Evolutionary conservation across 1,140 invertebrate genomes (phyloP).

Genomic region (Pseudomyrmex gracilis): DNA sequence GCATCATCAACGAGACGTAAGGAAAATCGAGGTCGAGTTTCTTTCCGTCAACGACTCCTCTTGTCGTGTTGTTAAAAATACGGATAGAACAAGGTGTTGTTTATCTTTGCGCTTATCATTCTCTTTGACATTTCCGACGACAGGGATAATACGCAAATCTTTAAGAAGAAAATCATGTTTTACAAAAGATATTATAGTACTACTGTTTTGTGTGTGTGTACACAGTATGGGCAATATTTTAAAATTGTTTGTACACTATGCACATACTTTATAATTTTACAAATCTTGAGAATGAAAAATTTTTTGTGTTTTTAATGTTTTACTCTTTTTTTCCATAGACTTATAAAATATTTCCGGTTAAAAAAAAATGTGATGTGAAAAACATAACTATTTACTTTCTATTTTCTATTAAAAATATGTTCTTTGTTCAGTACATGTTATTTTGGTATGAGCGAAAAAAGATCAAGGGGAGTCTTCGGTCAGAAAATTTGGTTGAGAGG

Average conservation of each 20-base stretch:
- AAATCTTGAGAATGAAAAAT: too few relatives aligned
- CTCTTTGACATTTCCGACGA: slow-evolving; percentile 22
- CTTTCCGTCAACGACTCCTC: slow-evolving; percentile 41
- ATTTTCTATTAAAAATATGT: slow-evolving; percentile 2
- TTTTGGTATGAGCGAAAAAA: not conserved
- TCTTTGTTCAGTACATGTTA: not conserved
- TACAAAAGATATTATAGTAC: not conserved
- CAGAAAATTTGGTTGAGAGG: slow-evolving; percentile 41
- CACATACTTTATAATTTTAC: not conserved
- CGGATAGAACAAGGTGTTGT: slow-evolving; percentile 4
- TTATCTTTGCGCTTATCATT: slow-evolving; percentile 32
- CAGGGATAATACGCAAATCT: slow-evolving; percentile 12
- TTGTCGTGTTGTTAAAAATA: slow-evolving; percentile 20
- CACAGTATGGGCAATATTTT: too few relatives aligned
- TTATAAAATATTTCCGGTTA: slow-evolving; percentile 16
- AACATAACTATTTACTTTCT: not conserved
- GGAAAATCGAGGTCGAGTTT: slow-evolving; percentile 45
- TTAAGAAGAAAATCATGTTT: slow-evolving; percentile 38
- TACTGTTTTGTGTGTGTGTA: not conserved
- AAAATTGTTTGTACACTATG: not conserved
- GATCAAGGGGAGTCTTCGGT: slow-evolving; percentile 12
- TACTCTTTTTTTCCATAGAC: slow-evolving; percentile 11
- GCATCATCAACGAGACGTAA: slow-evolving; percentile 52
- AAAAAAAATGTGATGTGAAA: not conserved
- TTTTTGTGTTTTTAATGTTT: not conserved